Conservation (phyloP, 2,888 invertebrate species). For the Phortica magna region DNA sequence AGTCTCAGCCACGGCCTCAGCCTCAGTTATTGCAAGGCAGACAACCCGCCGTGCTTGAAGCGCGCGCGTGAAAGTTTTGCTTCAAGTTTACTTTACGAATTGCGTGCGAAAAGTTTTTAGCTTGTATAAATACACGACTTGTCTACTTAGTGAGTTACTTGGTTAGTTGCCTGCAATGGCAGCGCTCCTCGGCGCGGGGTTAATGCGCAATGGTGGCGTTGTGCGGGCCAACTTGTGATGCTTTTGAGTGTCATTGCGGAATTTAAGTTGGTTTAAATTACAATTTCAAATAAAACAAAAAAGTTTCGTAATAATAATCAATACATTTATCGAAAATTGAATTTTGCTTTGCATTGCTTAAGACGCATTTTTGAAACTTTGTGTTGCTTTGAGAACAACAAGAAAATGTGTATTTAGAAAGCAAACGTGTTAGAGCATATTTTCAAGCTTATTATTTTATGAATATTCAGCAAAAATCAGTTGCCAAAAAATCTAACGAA, state of each 20-base stretch:
- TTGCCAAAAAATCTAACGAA: too few species aligned
- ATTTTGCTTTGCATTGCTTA: too few species aligned
- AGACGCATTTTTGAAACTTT: too few species aligned
- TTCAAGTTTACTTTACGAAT: constrained; percentile 59
- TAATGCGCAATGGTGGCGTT: background rate
- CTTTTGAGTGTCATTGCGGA: background rate
- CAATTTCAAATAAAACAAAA: background rate
- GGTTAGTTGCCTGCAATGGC: constrained; percentile 27
- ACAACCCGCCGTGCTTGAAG: background rate
- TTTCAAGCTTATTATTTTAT: too few species aligned
- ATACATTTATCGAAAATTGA: too few species aligned
- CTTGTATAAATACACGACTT: constrained; percentile 61
- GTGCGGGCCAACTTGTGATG: background rate
- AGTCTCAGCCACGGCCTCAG: too few species aligned
- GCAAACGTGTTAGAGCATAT: too few species aligned
- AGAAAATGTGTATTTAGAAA: too few species aligned
- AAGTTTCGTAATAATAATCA: too few species aligned
- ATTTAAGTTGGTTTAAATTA: background rate
- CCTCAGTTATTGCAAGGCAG: background rate
- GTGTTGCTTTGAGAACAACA: too few species aligned
- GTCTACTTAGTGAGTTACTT: constrained; percentile 20
- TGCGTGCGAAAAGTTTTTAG: constrained; percentile 71
- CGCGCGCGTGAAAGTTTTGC: constrained; percentile 55
- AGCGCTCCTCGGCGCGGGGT: background rate
- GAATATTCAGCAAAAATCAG: too few species aligned